Evolutionary conservation across 1,140 invertebrate species (phyloP).

Genomic region (Euwallacea similis): DNA sequence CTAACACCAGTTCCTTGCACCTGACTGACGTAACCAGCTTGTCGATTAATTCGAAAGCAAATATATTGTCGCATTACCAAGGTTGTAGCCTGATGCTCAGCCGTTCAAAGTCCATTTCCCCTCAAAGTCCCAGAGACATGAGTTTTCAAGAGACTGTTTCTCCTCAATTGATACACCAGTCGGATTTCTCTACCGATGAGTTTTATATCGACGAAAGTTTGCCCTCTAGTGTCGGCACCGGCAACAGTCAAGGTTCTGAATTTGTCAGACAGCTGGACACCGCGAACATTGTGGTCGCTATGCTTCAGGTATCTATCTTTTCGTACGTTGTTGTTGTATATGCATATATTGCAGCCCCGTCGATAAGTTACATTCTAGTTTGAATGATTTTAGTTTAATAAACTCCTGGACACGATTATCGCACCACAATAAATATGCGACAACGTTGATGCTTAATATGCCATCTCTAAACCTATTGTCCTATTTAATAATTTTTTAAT

Average conservation of each 20-base stretch:
- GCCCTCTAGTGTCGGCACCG: conserved; percentile 66
- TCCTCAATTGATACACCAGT: conserved; percentile 46
- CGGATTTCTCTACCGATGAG: conserved; percentile 75
- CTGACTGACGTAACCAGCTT: conserved; percentile 18
- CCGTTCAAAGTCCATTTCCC: conserved; percentile 50
- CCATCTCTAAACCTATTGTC: no score
- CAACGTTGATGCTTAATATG: no score
- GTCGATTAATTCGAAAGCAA: conserved; percentile 8
- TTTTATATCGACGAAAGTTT: conserved; percentile 86
- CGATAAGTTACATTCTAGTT: conserved; percentile 7
- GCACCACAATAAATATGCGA: no score
- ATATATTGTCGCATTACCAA: conserved; percentile 20
- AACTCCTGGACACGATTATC: no score
- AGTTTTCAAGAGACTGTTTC: conserved; percentile 45
- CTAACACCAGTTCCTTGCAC: conserved; percentile 29
- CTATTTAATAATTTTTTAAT: no score
- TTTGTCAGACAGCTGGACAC: conserved; percentile 57
- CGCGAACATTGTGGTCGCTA: conserved; percentile 67
- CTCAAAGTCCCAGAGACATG: conserved; percentile 46
- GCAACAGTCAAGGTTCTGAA: conserved; percentile 55
- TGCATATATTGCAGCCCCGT: no score
- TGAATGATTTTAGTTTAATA: no score
- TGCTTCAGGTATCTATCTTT: conserved; percentile 61
- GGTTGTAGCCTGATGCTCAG: conserved; percentile 39
- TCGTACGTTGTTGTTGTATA: no score